Conservation (phyloP, 2,888 invertebrate genomes). For the Hedychridium roseum region DNA sequence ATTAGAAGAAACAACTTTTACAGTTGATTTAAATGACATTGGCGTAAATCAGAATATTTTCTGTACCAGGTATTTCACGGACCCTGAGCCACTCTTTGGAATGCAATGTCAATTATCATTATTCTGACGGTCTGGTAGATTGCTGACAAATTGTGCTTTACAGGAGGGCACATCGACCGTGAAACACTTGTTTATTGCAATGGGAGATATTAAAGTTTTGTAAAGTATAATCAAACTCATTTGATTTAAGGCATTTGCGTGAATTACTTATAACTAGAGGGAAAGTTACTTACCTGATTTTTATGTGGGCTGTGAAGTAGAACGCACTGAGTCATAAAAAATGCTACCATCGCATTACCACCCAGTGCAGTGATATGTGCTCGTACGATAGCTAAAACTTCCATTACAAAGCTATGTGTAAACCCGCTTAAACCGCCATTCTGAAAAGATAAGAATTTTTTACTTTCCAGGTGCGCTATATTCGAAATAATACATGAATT, state of each 20-base stretch:
- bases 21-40: no score
- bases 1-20: no score
- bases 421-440: conserved; percentile 93
- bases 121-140: no score
- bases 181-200: no score
- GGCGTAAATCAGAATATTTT: no score
- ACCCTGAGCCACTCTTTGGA: no score
- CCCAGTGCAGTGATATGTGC: conserved; percentile 93
- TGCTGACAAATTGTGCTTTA: no score
- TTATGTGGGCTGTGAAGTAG: conserved; percentile 93
- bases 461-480: conserved; percentile 2
- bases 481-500: conserved; percentile 4
- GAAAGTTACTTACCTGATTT: conserved; percentile 91
- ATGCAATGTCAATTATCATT: no score
- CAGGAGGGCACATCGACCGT: no score
- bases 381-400: conserved; percentile 90
- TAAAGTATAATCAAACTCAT: not conserved
- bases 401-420: conserved; percentile 91
- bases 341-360: conserved; percentile 94
- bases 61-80: no score
- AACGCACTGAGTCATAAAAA: conserved; percentile 91
- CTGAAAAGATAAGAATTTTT: conserved; percentile 57
- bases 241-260: not conserved
- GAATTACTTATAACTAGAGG: no score
- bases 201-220: no score